phyloP scores from a whole-genome alignment of 2,888 invertebrate genomes.

The Drosophila borborema region DNA sequence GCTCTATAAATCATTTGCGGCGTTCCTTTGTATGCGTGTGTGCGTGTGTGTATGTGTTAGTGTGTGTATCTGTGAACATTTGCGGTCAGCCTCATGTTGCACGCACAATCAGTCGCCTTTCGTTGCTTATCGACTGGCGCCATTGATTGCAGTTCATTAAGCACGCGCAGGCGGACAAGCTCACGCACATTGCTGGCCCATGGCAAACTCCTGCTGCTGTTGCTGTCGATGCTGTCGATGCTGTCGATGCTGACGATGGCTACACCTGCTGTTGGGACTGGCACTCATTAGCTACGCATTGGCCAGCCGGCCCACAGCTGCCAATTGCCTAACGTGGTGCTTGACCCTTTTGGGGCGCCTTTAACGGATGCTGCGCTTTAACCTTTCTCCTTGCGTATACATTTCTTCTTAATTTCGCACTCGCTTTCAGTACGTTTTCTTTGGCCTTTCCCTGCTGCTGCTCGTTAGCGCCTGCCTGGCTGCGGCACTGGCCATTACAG shows the following conservation, averaged over 20 bases:
- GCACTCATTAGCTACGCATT: constrained; percentile 67
- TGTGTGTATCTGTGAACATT: constrained; percentile 49
- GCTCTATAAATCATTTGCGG: constrained; percentile 56
- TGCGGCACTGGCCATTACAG: constrained; percentile 64
- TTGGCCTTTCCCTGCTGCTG: not conserved
- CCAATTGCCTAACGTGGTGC: constrained; percentile 25
- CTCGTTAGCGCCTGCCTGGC: constrained; percentile 29
- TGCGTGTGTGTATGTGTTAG: not conserved
- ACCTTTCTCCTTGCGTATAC: constrained; percentile 45
- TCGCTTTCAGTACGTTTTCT: not conserved
- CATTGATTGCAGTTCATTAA: constrained; percentile 81
- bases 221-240: constrained; percentile 7
- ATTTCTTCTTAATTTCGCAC: constrained; percentile 61
- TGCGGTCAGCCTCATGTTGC: constrained; percentile 75
- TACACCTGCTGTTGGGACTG: constrained; percentile 50
- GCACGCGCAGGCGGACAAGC: constrained; percentile 58
- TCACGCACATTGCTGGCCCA: constrained; percentile 49
- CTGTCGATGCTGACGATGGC: constrained; percentile 20
- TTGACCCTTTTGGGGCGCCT: constrained; percentile 50
- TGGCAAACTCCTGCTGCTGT: constrained; percentile 16
- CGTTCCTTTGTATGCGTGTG: not conserved
- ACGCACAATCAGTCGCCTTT: constrained; percentile 71
- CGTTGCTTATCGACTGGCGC: constrained; percentile 72
- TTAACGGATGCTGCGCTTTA: constrained; percentile 43
- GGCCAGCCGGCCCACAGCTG: constrained; percentile 18